These are phyloP conservation scores for Muscina levida DNA, from an alignment of 2,888 invertebrate species.

Conservation along the genomic window DNA sequence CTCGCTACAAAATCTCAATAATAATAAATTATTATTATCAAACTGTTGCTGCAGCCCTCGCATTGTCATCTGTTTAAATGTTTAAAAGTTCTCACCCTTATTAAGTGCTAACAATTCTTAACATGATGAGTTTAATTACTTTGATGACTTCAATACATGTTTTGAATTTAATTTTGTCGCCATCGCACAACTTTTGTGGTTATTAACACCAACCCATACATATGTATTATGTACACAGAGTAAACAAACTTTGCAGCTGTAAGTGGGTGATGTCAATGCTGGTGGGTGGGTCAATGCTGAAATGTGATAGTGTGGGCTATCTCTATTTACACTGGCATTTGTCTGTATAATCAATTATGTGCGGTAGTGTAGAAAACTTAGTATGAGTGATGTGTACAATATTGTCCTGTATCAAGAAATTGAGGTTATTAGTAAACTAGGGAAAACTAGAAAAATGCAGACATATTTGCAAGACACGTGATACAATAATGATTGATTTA, in stretches of 20 bases:
- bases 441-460: no score
- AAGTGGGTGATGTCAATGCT: background rate
- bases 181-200: slow-evolving; percentile 10
- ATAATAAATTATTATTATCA: no score
- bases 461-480: no score
- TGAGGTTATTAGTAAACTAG: no score
- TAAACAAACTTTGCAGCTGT: background rate
- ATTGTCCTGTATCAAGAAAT: no score
- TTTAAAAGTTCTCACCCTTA: slow-evolving; percentile 44
- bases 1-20: no score
- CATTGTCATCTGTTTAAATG: slow-evolving; percentile 50
- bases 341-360: no score
- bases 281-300: background rate
- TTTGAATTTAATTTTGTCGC: slow-evolving; percentile 52
- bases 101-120: slow-evolving; percentile 45
- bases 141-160: slow-evolving; percentile 70
- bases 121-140: slow-evolving; percentile 78
- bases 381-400: no score
- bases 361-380: no score
- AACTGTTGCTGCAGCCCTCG: no score
- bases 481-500: no score
- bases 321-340: no score
- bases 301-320: background rate
- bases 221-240: background rate
- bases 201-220: slow-evolving; percentile 1